Evolutionary conservation across 2,113 vertebrate genomes (phyloP).

Genomic region (Morone chrysops): DNA sequence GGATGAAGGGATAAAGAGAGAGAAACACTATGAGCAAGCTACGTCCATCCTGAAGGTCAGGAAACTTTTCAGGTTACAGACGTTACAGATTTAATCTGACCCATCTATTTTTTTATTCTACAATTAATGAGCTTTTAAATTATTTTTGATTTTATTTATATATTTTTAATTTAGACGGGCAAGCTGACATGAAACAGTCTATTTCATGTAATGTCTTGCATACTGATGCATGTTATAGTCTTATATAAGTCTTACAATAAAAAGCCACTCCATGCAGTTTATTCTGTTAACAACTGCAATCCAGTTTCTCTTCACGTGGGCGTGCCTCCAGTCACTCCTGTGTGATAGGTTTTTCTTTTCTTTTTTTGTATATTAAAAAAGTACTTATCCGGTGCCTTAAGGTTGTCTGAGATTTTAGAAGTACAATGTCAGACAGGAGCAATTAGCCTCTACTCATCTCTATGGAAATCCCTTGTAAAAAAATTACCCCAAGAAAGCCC

Average conservation of each 20-base stretch:
- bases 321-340: neutral
- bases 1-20: slow-evolving; percentile 30
- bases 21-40: slow-evolving; percentile 46
- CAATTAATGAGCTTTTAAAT: slow-evolving; percentile 13
- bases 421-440: neutral
- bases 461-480: neutral
- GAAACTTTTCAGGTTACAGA: slow-evolving; percentile 53
- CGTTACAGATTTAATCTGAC: slow-evolving; percentile 14
- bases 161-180: neutral
- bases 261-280: neutral
- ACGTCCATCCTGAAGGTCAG: slow-evolving; percentile 72
- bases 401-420: neutral
- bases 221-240: neutral
- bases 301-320: neutral
- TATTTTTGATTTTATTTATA: no score
- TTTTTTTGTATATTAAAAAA: neutral
- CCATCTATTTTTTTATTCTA: neutral
- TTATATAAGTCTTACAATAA: neutral
- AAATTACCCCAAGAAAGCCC: neutral
- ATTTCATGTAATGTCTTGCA: neutral
- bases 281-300: neutral
- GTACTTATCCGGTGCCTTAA: neutral
- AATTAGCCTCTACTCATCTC: slow-evolving; percentile 17
- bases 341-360: neutral
- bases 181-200: neutral